These are phyloP conservation scores for Metopolophium dirhodum DNA, from an alignment of 1,140 invertebrate species.

Conservation along the genomic window DNA sequence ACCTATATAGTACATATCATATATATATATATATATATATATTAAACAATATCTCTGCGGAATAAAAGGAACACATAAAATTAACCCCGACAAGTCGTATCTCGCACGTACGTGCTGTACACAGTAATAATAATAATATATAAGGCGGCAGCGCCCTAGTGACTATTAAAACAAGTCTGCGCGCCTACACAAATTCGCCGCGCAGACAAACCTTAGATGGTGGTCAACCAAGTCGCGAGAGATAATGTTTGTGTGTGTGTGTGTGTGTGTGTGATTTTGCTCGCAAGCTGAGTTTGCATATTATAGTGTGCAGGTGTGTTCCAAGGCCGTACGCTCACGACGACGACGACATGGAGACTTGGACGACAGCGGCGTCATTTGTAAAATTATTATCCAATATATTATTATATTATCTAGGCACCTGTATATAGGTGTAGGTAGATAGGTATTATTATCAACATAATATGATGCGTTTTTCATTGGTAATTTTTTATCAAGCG, in stretches of 20 bases:
- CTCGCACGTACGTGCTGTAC: background rate
- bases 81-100: slow-evolving; percentile 19
- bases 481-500: background rate
- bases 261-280: background rate
- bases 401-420: too few relatives aligned
- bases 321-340: slow-evolving; percentile 21
- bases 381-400: background rate
- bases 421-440: background rate
- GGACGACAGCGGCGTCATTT: background rate
- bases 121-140: too few relatives aligned
- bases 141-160: slow-evolving; percentile 17
- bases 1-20: background rate
- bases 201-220: slow-evolving; percentile 52
- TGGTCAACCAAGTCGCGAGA: background rate
- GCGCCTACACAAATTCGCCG: slow-evolving; percentile 44
- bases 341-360: background rate
- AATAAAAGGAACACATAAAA: slow-evolving; percentile 1
- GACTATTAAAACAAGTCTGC: slow-evolving; percentile 36
- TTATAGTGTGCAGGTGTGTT: background rate
- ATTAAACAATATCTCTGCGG: background rate
- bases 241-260: too few relatives aligned
- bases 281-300: background rate
- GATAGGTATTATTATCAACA: too few relatives aligned
- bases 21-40: too few relatives aligned
- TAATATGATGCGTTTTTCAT: background rate